Conservation (phyloP, 2,888 invertebrate genomes). For the Euplagia quadripunctaria region DNA sequence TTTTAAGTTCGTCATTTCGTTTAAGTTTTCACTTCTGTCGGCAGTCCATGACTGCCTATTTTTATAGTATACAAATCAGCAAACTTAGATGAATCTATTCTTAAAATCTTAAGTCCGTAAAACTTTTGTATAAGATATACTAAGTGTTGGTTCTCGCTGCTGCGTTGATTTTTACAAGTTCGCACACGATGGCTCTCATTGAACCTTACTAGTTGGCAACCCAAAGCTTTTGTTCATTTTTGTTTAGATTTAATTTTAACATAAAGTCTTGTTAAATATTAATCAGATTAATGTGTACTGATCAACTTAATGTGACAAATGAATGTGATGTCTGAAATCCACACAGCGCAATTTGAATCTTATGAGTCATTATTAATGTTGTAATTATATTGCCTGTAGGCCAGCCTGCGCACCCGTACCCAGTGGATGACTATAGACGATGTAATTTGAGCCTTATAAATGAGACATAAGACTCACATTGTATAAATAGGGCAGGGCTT, state of each 20-base stretch:
- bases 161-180: conserved; percentile 44
- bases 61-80: neutral
- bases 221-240: conserved; percentile 66
- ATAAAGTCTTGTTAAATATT: neutral
- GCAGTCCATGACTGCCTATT: too few relatives aligned
- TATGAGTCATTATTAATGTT: neutral
- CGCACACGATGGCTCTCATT: conserved; percentile 55
- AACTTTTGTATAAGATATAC: too few relatives aligned
- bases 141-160: neutral
- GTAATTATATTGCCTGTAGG: neutral
- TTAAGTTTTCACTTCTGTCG: too few relatives aligned
- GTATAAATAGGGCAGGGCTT: neutral
- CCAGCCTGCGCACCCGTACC: too few relatives aligned
- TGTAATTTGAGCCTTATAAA: neutral
- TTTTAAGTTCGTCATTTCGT: too few relatives aligned
- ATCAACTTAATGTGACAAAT: neutral
- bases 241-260: conserved; percentile 17
- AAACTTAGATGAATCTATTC: neutral
- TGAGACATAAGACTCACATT: neutral
- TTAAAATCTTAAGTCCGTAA: neutral
- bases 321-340: neutral
- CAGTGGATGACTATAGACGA: neutral
- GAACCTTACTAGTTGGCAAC: conserved; percentile 70
- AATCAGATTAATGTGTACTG: neutral
- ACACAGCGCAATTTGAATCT: neutral